Evolutionary conservation across 2,888 invertebrate species (phyloP).

Genomic region (Gastracanthus pulcherrimus): DNA sequence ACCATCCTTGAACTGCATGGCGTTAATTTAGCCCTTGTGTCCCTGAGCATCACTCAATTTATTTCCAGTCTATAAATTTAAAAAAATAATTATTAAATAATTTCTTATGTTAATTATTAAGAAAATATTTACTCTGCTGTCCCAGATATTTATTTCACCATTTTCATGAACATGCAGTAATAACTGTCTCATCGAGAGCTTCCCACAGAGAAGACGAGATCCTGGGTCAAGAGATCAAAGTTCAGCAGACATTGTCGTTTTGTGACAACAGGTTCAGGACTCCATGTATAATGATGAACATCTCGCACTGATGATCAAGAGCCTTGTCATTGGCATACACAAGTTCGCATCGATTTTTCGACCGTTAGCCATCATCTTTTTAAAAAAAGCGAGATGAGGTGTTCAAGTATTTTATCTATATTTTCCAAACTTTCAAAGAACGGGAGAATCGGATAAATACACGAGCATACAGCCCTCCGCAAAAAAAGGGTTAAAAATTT

Average conservation of each 20-base stretch:
- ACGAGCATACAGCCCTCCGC: too few relatives aligned
- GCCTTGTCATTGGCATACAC: conserved; percentile 96
- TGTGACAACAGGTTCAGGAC: conserved; percentile 84
- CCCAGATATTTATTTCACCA: conserved; percentile 95
- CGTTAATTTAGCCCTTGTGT: conserved; percentile 93
- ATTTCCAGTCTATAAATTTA: conserved; percentile 85
- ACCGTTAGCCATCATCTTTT: too few relatives aligned
- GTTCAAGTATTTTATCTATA: too few relatives aligned
- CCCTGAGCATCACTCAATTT: conserved; percentile 88
- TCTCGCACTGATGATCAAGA: conserved; percentile 93
- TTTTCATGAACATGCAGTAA: conserved; percentile 97
- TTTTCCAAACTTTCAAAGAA: too few relatives aligned
- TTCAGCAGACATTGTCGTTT: conserved; percentile 87
- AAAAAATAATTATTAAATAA: neutral
- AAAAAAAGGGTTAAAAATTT: too few relatives aligned
- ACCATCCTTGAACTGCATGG: conserved; percentile 96
- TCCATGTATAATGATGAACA: conserved; percentile 92
- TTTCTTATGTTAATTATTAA: neutral
- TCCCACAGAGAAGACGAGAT: conserved; percentile 97
- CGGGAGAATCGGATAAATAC: too few relatives aligned
- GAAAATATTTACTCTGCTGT: conserved; percentile 84
- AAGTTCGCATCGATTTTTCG: too few relatives aligned
- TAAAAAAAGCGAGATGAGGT: too few relatives aligned
- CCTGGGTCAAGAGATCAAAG: conserved; percentile 89
- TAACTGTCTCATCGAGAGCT: conserved; percentile 92